Evolutionary conservation across 2,113 vertebrate species (phyloP), one percentile per base, ranked within the genome.

Genomic region (Noctilio leporinus): DNA sequence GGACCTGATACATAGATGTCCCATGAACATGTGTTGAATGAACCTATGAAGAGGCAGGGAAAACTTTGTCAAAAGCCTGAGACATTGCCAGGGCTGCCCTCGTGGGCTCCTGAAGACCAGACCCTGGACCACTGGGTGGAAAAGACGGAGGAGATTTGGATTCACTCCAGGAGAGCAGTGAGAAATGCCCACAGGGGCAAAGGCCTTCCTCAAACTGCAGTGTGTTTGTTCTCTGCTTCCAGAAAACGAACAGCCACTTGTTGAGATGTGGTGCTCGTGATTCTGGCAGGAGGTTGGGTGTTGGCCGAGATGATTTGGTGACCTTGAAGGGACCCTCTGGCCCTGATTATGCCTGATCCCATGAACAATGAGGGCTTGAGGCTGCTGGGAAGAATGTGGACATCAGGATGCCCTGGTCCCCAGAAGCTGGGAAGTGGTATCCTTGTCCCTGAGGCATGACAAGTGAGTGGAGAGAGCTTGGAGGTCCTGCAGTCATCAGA

Each of bases 371-470:
- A 86, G 19, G 57, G 33, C 7, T 62, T 16, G 3, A 24, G 64
- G 17, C 53, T 45, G 12, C 49, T 47, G 30, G 22, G 10, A 69
- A 70, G 20, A 3, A 28, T 47, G 19, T 30, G 19, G 12, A 7
- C 0, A 1, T 40, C 28, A 72, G 51, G 43, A 43, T 33, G 12
- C 6, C 15, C 26, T 11, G 7, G 59, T 33, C 33, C 12, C 83
- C 69, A 75, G 51, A 83, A 24, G 89, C 96, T 97, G 95, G 91
- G 95, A 97, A 95, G 90, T 88, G 85, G 43, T 93, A 93, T 59
- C 43, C 3, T 96, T 95, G 90, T 95, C 93, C 96, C 88, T 95
- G 90, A 94, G 93, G 91, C 97, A 96, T 95, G 47, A 86, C 89
- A 95, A 96, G 93, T 96, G 97, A 88, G 16, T 6, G 0, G 11